Percentiles rank a stretch among this genome's conserved stretches.
phyloP scores from a whole-genome alignment of 2,113 vertebrate species.

The Pseudorhombus dupliciocellatus region DNA sequence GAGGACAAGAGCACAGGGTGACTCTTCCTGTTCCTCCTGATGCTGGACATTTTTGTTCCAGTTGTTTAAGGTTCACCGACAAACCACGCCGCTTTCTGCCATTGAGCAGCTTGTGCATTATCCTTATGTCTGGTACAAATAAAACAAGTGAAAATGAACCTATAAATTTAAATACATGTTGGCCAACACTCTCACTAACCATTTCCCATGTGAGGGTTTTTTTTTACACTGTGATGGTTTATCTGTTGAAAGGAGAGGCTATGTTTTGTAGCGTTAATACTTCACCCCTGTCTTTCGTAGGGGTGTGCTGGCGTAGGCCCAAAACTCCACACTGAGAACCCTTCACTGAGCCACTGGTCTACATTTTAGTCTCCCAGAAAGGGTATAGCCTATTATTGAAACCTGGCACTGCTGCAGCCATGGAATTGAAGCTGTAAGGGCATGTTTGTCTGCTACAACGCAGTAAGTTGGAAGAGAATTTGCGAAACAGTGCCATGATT shows the following conservation, averaged over 20 bases:
- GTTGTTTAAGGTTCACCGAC: constrained; percentile 28
- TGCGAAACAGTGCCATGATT: background rate
- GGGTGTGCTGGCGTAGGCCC: constrained; percentile 31
- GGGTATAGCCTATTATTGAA: constrained; percentile 18
- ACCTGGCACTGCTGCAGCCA: constrained; percentile 29
- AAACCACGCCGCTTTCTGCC: background rate
- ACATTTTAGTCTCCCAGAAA: constrained; percentile 31
- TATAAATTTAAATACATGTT: background rate
- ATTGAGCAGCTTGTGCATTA: background rate
- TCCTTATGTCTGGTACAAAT: background rate
- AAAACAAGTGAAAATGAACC: too few relatives aligned
- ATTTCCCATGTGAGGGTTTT: background rate
- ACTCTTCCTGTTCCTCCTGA: constrained; percentile 46
- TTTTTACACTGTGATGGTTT: background rate
- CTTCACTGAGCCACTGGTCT: constrained; percentile 18
- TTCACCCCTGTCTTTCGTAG: background rate
- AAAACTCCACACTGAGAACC: constrained; percentile 31
- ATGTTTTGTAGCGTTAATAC: constrained; percentile 24
- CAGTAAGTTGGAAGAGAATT: background rate
- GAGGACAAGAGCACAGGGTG: constrained; percentile 60
- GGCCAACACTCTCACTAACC: background rate
- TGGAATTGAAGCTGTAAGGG: constrained; percentile 25
- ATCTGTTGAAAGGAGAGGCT: constrained; percentile 6
- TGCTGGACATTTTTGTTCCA: constrained; percentile 17
- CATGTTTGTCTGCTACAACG: constrained; percentile 15